Evolutionary conservation across 1,140 invertebrate genomes (phyloP).

Genomic region (Pseudoatta argentina): DNA sequence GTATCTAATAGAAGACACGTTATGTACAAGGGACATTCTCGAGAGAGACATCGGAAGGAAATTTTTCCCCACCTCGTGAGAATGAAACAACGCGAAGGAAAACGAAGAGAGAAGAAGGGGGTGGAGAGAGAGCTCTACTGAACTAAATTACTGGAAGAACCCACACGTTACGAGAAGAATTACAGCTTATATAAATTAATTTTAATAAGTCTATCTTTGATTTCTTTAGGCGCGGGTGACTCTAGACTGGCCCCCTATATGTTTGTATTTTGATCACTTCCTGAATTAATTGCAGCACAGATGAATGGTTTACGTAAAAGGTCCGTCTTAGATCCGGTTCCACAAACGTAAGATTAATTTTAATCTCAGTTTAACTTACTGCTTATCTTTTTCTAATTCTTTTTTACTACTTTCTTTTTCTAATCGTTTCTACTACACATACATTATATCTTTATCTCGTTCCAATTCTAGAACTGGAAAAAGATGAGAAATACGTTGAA

Average conservation of each 20-base stretch:
- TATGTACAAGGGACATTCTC: conserved; percentile 66
- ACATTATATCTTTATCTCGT: too few species aligned
- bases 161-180: conserved; percentile 74
- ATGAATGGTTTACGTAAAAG: conserved; percentile 25
- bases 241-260: conserved; percentile 76
- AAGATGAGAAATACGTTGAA: too few species aligned
- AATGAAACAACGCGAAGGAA: conserved; percentile 36
- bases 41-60: not conserved
- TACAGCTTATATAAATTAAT: conserved; percentile 81
- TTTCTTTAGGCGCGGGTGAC: conserved; percentile 85
- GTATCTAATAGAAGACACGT: conserved; percentile 72
- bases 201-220: conserved; percentile 85
- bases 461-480: too few species aligned
- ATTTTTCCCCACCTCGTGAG: conserved; percentile 13
- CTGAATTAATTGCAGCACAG: conserved; percentile 67
- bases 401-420: too few species aligned
- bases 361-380: too few species aligned
- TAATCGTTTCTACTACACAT: too few species aligned
- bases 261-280: conserved; percentile 75
- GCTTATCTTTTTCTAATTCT: too few species aligned
- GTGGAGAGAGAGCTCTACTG: conserved; percentile 75
- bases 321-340: not conserved
- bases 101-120: not conserved
- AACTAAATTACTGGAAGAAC: conserved; percentile 84
- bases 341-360: too few species aligned